Evolutionary conservation across 2,113 vertebrate genomes (phyloP), one percentile per base, ranked within the genome.

Genomic region (Pelecanus crispus): DNA sequence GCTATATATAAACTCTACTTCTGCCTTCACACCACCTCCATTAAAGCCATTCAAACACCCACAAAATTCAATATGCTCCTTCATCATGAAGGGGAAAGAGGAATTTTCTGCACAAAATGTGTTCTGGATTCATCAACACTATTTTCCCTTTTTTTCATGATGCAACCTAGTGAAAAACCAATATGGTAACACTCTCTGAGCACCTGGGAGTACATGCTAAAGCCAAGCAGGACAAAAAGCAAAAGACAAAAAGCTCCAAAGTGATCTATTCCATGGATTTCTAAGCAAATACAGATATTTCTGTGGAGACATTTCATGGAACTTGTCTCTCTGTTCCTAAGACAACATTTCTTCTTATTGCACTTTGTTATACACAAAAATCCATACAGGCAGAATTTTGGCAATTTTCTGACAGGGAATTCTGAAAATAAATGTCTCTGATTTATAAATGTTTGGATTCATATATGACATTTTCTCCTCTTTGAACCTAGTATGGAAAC

Each of bases 311-410:
- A 87, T 93, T 96, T 93, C 42, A 75, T 49, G 40, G 86, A 97
- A 71, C 28, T 13, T 59, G 26, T 74, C 73, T 96, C 80, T 95
- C 71, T 91, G 47, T 87, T 94, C 59, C 84, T 95, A 88, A 85
- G 53, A 85, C 50, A 90, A 62, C 44, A 92, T 95, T 96, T 97
- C 66, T 94, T 81, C 75, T 96, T 92, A 45, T 53, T 96, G 88
- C 20, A 82, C 70, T 95, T 90, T 77, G 36, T 44, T 92, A 92
- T 68, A 58, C 65, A 87, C 49, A 95, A 92, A 96, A 95, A 59
- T 73, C 10, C 45, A 40, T 31, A 21, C 17, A 63, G 29, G 25
- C 22, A 86, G 15, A 91, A 72, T 86, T 72, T 86, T 52, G 16
- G 44, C 26, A 70, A 8, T 85, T 95, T 95, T 78, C 47, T 87